Conservation (phyloP, 92 coral and sea anemone species). For the Zoanthus sociatus region DNA sequence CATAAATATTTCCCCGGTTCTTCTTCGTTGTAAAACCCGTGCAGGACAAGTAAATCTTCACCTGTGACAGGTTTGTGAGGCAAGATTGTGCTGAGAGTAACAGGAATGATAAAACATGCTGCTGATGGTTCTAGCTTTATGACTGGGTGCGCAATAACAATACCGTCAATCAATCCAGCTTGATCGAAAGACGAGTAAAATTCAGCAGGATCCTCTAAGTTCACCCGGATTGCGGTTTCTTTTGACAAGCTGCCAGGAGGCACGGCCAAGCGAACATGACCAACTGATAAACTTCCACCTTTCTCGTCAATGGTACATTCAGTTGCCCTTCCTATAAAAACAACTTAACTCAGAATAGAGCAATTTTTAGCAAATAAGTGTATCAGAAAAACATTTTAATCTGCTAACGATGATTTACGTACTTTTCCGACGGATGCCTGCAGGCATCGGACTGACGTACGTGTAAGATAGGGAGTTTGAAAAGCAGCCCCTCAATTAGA, state of each 20-base stretch:
- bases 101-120: conserved; percentile 5
- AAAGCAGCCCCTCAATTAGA: too few relatives aligned
- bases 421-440: too few relatives aligned
- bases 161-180: conserved; percentile 4
- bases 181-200: not conserved
- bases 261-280: not conserved
- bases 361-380: not conserved
- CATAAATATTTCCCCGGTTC: conserved; percentile 12
- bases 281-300: conserved; percentile 18
- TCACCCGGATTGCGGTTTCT: conserved; percentile 2
- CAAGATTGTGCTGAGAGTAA: conserved; percentile 21
- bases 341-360: not conserved
- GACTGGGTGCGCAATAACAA: conserved; percentile 18
- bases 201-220: conserved; percentile 23
- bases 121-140: conserved; percentile 19
- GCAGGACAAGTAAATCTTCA: conserved; percentile 21
- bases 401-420: too few relatives aligned
- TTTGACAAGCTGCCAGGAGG: conserved; percentile 14
- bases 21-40: conserved; percentile 21
- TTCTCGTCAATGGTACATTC: not conserved
- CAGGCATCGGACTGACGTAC: too few relatives aligned
- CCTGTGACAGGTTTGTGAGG: not conserved
- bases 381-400: not conserved
- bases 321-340: not conserved
- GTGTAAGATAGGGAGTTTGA: not conserved